Base-by-base conservation (phyloP, 2,888 invertebrate species). In the Osmoderma eremita region DNA sequence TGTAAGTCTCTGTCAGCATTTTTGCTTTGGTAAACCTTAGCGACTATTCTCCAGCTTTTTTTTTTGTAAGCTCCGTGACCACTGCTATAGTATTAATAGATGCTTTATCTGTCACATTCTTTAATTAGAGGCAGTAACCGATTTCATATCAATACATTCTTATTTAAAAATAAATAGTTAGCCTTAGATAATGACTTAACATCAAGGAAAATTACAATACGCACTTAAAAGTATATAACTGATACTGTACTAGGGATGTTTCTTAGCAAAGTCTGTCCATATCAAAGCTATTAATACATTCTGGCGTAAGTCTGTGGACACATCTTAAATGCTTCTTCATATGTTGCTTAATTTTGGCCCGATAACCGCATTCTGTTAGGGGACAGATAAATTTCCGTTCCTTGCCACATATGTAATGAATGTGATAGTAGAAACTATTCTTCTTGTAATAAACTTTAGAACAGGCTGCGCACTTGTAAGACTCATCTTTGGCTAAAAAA, bases 341-440 rank as follows among this genome's bases (percentile, higher is more conserved):
- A 39, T 65, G 65, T 18, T 65, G 65, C 18, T 58, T 65, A 15
- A 65, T 41, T 20, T 58, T 56, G 5, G 56, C 65, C 15, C 49
- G 41, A 39, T 65, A 65, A 18, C 12, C 39, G 18, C 65, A 65
- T 12, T n/a, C 56, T 17, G 38, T 22, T n/a, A 42, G 18, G 20
- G 58, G 49, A 39, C 65, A 65, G 17, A 38, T 42, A 20, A 65
- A 65, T 24, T n/a, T 65, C n/a, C 58, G 56, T 2, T 56, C 65
- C 24, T 65, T 65, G 17, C 65, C 65, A 39, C 65, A 65, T n/a
- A 56, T 30, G 15, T 65, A 65, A n/a, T 56, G 48, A 3, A 65
- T 48, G 30, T 65, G 65, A 18, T 38, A 49, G n/a, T 56, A 49
- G 20, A 58, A 24, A 30, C 56, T 56, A 24, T 58, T 49, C 49